Evolutionary conservation across 2,888 invertebrate species (phyloP).

Genomic region (Apocheima hispidaria): DNA sequence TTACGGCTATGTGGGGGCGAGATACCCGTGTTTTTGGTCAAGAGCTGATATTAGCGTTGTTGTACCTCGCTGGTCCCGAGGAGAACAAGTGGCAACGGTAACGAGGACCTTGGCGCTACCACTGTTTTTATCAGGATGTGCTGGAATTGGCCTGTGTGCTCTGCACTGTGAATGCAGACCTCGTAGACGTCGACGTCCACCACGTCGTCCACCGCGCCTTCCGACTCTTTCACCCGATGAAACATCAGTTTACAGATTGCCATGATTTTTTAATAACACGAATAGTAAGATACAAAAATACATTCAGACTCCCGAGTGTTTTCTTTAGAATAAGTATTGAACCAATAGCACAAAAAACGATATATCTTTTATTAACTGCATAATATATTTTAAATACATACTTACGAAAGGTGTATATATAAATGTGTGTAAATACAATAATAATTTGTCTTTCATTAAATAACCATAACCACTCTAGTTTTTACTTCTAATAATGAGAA

Average conservation of each 20-base stretch:
- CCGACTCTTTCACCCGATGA: constrained; percentile 86
- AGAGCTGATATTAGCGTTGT: constrained; percentile 93
- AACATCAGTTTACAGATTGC: constrained; percentile 77
- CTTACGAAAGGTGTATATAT: constrained; percentile 60
- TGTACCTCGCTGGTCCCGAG: constrained; percentile 93
- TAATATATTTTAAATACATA: constrained; percentile 23
- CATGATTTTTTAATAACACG: constrained; percentile 52
- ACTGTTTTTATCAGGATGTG: constrained; percentile 93
- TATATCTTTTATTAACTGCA: constrained; percentile 37
- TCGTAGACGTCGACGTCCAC: constrained; percentile 88
- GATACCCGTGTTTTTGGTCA: constrained; percentile 89
- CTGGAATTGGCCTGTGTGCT: constrained; percentile 93
- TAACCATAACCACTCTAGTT: not conserved
- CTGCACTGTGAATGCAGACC: constrained; percentile 95
- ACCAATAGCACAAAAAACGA: constrained; percentile 38
- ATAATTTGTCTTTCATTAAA: constrained; percentile 36
- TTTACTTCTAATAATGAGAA: not conserved
- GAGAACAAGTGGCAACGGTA: constrained; percentile 93
- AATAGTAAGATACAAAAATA: not conserved
- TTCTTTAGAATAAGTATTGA: constrained; percentile 19
- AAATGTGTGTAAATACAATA: constrained; percentile 55
- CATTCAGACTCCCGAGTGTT: constrained; percentile 21
- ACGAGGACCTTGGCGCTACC: constrained; percentile 94
- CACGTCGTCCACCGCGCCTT: constrained; percentile 88
- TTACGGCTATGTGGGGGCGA: constrained; percentile 89